Base-by-base conservation (phyloP, 2,797 vertebrate genomes). In the Enoplosus armatus region DNA sequence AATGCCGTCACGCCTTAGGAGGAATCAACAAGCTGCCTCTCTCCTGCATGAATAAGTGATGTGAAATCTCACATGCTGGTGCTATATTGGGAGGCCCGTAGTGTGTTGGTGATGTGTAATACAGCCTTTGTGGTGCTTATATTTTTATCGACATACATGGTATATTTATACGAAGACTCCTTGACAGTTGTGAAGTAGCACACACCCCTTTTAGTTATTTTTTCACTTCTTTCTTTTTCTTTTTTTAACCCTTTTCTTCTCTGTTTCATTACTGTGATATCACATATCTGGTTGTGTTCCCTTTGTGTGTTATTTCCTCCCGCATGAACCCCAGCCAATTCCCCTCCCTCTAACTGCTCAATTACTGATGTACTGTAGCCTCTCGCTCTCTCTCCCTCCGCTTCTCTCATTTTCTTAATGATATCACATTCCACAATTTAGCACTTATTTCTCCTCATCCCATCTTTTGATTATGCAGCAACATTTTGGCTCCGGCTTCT, bases 21-120 rank as follows among this genome's bases (percentile, higher is more conserved):
- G 80, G 82, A 81, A 79, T 85, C 82, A 86, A 72, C 84, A 83
- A 56, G 70, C 79, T 55, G 33, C 59, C 35, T 78, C 65, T 75
- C 65, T 69, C 16, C 75, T 78, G 71, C 79, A 82, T 92, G 86
- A 91, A 88, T 90, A 83, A 79, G 56, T 67, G 37, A 89, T 87
- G 63, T 35, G 50, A 80, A 69, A 77, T 77, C 31, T 69, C 78
- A 61, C 81, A 76, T 75, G 65, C 81, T 33, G 79, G 29, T 35
- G 37, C 61, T 85, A 77, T 82, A 72, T 75, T 56, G 35, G 64
- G 82, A 74, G 20, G 20, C 72, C 55, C 6, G 11, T 27, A 55
- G 37, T 69, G 50, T 67, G 58, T 56, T 60, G 43, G 8, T 59
- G 29, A 53, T 61, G 50, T 55, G 59, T 81, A 43, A 66, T 58